Evolutionary conservation across 37 sponge, comb jelly and placozoan genomes (phyloP).

Genomic region (Diacarnus erythraeanus): DNA sequence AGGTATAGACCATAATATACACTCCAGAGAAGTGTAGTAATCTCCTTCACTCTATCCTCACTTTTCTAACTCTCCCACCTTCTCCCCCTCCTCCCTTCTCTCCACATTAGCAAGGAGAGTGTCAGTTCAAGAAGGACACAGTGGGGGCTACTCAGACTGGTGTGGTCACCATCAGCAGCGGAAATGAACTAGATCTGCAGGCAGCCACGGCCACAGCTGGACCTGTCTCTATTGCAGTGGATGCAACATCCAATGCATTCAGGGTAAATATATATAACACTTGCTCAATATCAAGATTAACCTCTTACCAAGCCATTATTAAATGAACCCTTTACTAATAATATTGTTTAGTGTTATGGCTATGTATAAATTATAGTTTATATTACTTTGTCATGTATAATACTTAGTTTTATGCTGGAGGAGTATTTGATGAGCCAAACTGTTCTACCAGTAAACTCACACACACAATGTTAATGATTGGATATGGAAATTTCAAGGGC

Average conservation of each 20-base stretch:
- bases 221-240: constrained; percentile 79
- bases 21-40: no score
- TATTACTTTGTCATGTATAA: background rate
- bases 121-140: constrained; percentile 45
- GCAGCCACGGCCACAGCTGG: constrained; percentile 83
- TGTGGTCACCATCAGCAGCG: constrained; percentile 33
- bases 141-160: constrained; percentile 70
- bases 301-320: no score
- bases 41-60: background rate
- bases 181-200: constrained; percentile 75
- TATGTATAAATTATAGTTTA: background rate
- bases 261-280: constrained; percentile 57
- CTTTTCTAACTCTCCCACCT: background rate
- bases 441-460: constrained; percentile 44
- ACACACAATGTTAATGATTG: constrained; percentile 42
- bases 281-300: no score
- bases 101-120: constrained; percentile 46
- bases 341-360: background rate
- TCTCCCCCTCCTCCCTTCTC: background rate
- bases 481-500: constrained; percentile 48
- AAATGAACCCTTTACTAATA: background rate
- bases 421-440: constrained; percentile 46
- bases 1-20: no score
- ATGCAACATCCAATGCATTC: constrained; percentile 74
- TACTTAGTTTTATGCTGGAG: constrained; percentile 62